Evolutionary conservation across 2,113 vertebrate species (phyloP), one percentile per base, ranked within the genome.

Genomic region (Microcebus griseorufus): DNA sequence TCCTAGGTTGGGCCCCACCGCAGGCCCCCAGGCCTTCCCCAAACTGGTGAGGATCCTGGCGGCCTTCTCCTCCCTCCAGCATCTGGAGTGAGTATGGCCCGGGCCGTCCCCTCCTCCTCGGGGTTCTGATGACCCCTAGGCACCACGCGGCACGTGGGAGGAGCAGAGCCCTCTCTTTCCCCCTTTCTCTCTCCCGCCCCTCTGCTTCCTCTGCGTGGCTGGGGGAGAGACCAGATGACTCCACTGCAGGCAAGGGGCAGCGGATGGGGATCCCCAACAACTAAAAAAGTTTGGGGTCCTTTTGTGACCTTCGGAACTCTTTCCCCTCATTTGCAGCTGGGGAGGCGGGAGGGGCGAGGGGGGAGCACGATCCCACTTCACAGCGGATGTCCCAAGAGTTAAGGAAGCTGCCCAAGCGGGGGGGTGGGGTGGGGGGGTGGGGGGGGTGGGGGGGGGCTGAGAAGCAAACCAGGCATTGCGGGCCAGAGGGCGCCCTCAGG

Each of bases 21-120:
- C 97, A 12, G 99, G 99, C 85, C 98, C 98, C 34, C 98, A 98
- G 70, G 99, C 98, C 82, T 98, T 99, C 94, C 98, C 98, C 53
- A 99, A 98, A 69, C 98, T 99, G 0, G 98, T 98, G 93, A 98
- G 98, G 92, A 98, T 99, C 88, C 98, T 99, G 12, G 98, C 99
- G 6, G 98, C 98, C 6, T 99, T 99, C 73, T 98, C 98, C 6
- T 99, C 99, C 69, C 99, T 99, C 11, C 99, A 98, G 79, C 99
- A 98, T 29, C 93, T 98, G 78, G 98, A 98, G 98, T 98, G 65
- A 98, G 98, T 98, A 96, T 4, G 0, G 23, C 11, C 29, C 32
- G 97, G 97, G 12, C 22, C 58, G 53, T 81, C 51, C 17, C 60
- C 17, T 22, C 25, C 16, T 22, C 42, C 16, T 69, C 73, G 32